A percentile compares a stretch with the other conserved stretches of the same genome.
Evolutionary conservation across 2,797 vertebrate genomes (phyloP).

Genomic region (Xerus rutilus): DNA sequence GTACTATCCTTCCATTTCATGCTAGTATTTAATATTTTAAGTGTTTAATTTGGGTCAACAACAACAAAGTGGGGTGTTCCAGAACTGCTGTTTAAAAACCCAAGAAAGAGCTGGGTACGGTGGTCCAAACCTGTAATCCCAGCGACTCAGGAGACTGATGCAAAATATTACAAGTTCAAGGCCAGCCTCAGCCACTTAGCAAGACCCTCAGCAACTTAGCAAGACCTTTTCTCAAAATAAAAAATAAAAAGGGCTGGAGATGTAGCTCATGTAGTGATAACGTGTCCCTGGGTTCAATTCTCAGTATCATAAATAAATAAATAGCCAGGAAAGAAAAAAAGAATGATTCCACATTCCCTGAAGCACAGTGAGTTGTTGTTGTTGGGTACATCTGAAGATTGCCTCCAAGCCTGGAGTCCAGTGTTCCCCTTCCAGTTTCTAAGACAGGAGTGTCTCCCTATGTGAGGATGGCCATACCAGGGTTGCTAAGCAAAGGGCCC

Average conservation of each 20-base stretch:
- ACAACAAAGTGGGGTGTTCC: background rate
- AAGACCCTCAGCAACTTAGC: too few relatives aligned
- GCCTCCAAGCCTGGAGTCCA: fast-evolving
- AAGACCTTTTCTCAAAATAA: too few relatives aligned
- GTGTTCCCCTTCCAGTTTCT: background rate
- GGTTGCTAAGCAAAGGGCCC: background rate
- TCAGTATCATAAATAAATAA: too few relatives aligned
- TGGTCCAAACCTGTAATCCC: too few relatives aligned
- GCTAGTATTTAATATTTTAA: background rate
- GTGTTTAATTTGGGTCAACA: background rate
- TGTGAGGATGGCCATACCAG: too few relatives aligned
- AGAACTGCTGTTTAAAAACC: conserved; percentile 11
- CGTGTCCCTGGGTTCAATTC: too few relatives aligned
- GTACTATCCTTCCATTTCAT: background rate
- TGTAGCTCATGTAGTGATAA: too few relatives aligned
- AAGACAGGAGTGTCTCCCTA: background rate
- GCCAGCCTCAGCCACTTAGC: too few relatives aligned
- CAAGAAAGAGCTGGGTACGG: too few relatives aligned
- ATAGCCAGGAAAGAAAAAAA: background rate
- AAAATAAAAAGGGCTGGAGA: too few relatives aligned
- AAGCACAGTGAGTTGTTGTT: background rate
- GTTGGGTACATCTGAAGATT: background rate
- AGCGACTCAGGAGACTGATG: too few relatives aligned
- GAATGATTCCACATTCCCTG: background rate
- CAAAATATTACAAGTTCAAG: too few relatives aligned